These are phyloP conservation scores for Nothocercus julius DNA, from an alignment of 2,113 vertebrate species.

Conservation along the genomic window DNA sequence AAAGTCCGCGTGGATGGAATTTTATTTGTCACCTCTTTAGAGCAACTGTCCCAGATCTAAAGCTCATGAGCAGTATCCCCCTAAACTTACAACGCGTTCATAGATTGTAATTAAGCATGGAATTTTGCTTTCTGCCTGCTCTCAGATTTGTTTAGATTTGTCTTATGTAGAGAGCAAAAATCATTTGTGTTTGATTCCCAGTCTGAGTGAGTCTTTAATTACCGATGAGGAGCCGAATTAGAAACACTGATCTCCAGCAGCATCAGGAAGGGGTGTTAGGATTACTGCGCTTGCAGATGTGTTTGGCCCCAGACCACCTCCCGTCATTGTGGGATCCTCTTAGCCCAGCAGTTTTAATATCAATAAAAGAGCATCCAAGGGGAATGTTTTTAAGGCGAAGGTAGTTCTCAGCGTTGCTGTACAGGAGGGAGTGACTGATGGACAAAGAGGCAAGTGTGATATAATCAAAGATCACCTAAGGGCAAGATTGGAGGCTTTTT, in stretches of 20 bases:
- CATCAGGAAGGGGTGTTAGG: neutral
- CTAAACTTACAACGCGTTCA: neutral
- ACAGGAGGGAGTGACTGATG: fast-evolving
- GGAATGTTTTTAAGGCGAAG: neutral
- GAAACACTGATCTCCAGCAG: neutral
- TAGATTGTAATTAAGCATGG: neutral
- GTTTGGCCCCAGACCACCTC: neutral
- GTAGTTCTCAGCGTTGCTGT: neutral
- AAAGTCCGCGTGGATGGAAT: neutral
- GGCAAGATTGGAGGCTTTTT: neutral
- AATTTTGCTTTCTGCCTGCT: neutral
- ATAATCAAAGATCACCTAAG: neutral
- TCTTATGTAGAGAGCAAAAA: neutral
- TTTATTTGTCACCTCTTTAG: neutral
- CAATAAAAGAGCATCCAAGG: neutral
- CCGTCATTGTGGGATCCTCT: neutral
- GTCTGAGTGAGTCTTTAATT: neutral
- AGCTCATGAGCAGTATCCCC: neutral
- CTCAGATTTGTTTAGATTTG: neutral
- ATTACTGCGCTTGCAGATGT: neutral
- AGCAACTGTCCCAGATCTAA: neutral
- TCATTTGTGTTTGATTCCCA: neutral
- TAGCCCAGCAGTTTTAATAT: neutral
- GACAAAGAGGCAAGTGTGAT: neutral
- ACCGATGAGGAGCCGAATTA: neutral